A percentile compares a stretch with the other conserved stretches of the same genome.
Conservation (phyloP, 2,113 vertebrate species). For the Hippocampus abdominalis region DNA sequence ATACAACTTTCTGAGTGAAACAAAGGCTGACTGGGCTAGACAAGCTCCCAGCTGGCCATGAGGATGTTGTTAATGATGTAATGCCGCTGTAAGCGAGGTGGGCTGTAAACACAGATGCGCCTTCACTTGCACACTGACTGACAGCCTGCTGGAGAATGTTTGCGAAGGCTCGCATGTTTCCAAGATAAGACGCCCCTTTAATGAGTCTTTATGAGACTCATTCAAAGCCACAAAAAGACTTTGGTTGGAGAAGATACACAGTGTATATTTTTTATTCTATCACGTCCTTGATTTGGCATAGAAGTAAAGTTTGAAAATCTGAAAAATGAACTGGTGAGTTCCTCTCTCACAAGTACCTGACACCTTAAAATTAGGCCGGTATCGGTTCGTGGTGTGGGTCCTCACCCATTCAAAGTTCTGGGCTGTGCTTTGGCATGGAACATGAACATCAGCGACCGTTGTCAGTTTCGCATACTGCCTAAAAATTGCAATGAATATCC, state of each 20-base stretch:
- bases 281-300: no score
- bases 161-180: background rate
- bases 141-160: conserved; percentile 34
- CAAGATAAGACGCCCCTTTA: background rate
- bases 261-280: background rate
- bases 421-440: no score
- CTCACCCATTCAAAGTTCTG: no score
- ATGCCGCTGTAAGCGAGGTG: conserved; percentile 36
- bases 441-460: no score
- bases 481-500: no score
- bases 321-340: no score
- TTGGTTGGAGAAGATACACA: no score
- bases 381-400: no score
- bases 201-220: background rate
- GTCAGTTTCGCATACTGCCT: no score
- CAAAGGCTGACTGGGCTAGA: conserved; percentile 22
- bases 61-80: conserved; percentile 34
- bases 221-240: background rate
- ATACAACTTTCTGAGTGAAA: background rate
- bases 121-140: conserved; percentile 42
- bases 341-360: no score
- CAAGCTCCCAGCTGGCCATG: conserved; percentile 40
- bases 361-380: no score
- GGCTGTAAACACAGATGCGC: conserved; percentile 32
- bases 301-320: no score